Base-by-base conservation (phyloP, 1,140 invertebrate species). In the Eriosoma lanigerum region DNA sequence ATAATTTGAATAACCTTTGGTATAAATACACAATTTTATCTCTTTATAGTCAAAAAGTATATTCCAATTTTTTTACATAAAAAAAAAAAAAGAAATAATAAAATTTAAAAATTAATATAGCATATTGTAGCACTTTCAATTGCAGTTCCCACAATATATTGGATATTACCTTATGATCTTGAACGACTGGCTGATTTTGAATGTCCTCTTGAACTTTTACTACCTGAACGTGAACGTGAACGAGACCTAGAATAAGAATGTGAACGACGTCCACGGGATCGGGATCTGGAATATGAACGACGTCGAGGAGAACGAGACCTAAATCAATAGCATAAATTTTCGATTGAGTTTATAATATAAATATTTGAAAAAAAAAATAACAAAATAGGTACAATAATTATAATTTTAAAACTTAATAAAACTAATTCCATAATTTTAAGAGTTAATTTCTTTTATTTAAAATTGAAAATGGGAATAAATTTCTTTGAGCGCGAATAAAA, bases 231-330 rank as follows among this genome's bases (percentile, higher is more conserved):
- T 24, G 83, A 84, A 46, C 88, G 87, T 44, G 84, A 85, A 6
- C 89, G 85, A 12, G 89, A 90, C 88, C 88, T 85, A 32, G 88
- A 89, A 81, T 88, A 85, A 46, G 88, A 81, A 87, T 87, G 81
- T 68, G 68, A 62, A 15, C 60, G 56, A 81, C 81, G 81, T 26
- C 72, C 81, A 58, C 72, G 56, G 17, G 81, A 81, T 29, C 72
- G 29, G 26, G 81, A 81, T 44, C 81, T 58, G 17, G 75, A 78
- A 24, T 78, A 78, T 48, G 75, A 81, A 32, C 84, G 83, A 46
- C 83, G 82, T 15, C 83, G 82, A 73, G 82, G 82, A 10, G 85
- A 85, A 60, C 85, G 82, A 9, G 86, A 87, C 72, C 86, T 83
- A 46, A 85, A 85, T 75, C 83, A 83, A 64, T 82, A 84, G 70